A percentile compares a stretch with the other conserved stretches of the same genome.
Conservation (phyloP, 2,113 vertebrate species). For the Pseudonaja textilis region DNA sequence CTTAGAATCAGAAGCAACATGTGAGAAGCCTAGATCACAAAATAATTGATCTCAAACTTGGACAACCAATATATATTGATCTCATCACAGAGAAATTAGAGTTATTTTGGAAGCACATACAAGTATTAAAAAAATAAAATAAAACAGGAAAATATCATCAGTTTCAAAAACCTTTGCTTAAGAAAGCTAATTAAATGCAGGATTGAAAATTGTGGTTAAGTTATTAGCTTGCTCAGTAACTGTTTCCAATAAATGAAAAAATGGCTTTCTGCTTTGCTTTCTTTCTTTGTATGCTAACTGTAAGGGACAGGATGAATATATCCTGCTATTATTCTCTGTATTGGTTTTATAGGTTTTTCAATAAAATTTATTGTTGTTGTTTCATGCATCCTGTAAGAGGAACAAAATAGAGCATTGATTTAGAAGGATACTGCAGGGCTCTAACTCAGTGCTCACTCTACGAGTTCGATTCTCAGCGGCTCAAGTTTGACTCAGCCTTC, state of each 20-base stretch:
- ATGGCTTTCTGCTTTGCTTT: not conserved
- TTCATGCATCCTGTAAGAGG: not conserved
- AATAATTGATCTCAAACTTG: not conserved
- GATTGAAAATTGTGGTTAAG: conserved; percentile 26
- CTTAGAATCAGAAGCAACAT: not conserved
- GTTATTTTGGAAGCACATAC: not conserved
- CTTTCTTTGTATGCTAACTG: not conserved
- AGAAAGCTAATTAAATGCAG: conserved; percentile 30
- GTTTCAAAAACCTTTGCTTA: not conserved
- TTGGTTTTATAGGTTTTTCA: not conserved
- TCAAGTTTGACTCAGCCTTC: too few relatives aligned
- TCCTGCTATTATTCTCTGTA: not conserved
- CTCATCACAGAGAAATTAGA: not conserved
- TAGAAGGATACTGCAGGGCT: not conserved
- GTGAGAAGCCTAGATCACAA: not conserved
- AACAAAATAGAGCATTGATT: not conserved
- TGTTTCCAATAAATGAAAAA: not conserved
- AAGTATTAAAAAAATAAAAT: not conserved
- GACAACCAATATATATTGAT: not conserved
- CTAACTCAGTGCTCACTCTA: too few relatives aligned
- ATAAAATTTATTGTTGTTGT: not conserved
- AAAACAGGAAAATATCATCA: not conserved
- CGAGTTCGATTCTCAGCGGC: too few relatives aligned
- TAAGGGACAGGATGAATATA: not conserved
- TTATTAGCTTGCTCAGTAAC: conserved; percentile 28